Evolutionary conservation across 2,888 invertebrate genomes (phyloP).

Genomic region (Sisyra nigra): DNA sequence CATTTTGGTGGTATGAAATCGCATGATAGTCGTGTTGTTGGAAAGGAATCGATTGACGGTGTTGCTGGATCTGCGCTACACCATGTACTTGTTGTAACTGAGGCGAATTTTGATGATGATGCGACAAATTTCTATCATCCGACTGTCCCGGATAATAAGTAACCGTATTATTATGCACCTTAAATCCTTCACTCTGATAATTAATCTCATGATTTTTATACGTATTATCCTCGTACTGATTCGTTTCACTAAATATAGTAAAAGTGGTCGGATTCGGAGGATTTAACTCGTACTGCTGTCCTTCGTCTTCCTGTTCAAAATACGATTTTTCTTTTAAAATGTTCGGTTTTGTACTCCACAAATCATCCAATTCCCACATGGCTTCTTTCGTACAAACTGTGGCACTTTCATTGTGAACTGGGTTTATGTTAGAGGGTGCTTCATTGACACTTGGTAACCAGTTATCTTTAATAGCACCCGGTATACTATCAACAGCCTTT

Average conservation of each 20-base stretch:
- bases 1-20: no score
- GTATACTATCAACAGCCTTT: slow-evolving; percentile 9
- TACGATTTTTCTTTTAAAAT: no score
- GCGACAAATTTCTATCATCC: slow-evolving; percentile 3
- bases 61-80: slow-evolving; percentile 2
- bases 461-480: neutral
- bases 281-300: neutral
- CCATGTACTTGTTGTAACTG: slow-evolving; percentile 26
- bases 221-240: neutral
- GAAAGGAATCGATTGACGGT: slow-evolving; percentile 7
- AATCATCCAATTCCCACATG: slow-evolving; percentile 42
- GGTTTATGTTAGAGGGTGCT: slow-evolving; percentile 32
- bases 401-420: slow-evolving; percentile 39
- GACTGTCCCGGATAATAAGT: neutral
- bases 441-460: slow-evolving; percentile 20
- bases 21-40: no score
- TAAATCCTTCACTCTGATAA: neutral
- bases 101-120: slow-evolving; percentile 9
- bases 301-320: neutral
- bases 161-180: neutral
- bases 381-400: slow-evolving; percentile 58
- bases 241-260: neutral
- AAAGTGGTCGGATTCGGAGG: slow-evolving; percentile 3
- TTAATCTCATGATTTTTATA: neutral
- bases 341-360: slow-evolving; percentile 28